Conservation (phyloP, 2,888 invertebrate genomes). For the Caenorhabditis sp. region DNA sequence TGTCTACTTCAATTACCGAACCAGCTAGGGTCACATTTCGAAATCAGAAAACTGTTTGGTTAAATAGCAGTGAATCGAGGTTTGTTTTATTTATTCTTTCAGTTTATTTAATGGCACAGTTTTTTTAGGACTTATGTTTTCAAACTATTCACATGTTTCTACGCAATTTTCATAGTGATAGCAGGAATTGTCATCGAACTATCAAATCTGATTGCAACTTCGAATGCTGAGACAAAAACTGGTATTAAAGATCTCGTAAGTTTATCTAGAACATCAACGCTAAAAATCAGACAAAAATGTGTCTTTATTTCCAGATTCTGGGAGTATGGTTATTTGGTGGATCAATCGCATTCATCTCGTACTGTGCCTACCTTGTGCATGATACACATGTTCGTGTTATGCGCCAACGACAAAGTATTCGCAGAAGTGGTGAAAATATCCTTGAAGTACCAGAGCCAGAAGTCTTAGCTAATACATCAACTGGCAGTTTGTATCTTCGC, state of each 20-base stretch:
- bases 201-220: slow-evolving; percentile 48
- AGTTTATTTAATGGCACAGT: background rate
- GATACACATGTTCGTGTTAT: slow-evolving; percentile 35
- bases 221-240: slow-evolving; percentile 26
- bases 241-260: slow-evolving; percentile 48
- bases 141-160: slow-evolving; percentile 56
- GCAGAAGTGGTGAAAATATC: slow-evolving; percentile 23
- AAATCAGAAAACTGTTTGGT: slow-evolving; percentile 14
- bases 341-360: slow-evolving; percentile 49
- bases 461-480: slow-evolving; percentile 52
- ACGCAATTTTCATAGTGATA: slow-evolving; percentile 57
- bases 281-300: too few relatives aligned
- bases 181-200: slow-evolving; percentile 53
- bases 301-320: slow-evolving; percentile 23
- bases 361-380: slow-evolving; percentile 45
- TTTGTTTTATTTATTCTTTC: slow-evolving; percentile 3
- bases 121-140: slow-evolving; percentile 33
- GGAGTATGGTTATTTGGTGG: slow-evolving; percentile 50
- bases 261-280: too few relatives aligned
- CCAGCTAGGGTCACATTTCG: slow-evolving; percentile 22
- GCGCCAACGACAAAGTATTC: slow-evolving; percentile 30
- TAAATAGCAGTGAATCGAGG: slow-evolving; percentile 26
- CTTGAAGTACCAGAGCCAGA: slow-evolving; percentile 25
- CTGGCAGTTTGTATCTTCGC: slow-evolving; percentile 59
- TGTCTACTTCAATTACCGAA: slow-evolving; percentile 14